phyloP scores from a whole-genome alignment of 1,140 invertebrate species.

The Gonatopus flavifemur region DNA sequence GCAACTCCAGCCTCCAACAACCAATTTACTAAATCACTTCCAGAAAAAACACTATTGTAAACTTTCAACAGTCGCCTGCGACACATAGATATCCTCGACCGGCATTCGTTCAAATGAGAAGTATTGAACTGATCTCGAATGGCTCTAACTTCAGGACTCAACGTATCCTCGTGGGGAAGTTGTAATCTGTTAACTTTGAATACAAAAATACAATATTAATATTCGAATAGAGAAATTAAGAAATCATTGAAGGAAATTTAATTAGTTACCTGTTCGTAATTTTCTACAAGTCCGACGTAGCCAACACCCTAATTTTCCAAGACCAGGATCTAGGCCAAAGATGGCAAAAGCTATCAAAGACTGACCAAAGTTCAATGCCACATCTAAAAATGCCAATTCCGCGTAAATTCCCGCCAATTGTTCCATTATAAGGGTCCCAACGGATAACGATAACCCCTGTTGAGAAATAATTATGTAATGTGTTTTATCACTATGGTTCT shows the following conservation, averaged over 20 bases:
- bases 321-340: constrained; percentile 78
- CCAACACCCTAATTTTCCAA: constrained; percentile 49
- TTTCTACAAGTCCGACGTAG: constrained; percentile 36
- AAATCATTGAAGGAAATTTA: neutral
- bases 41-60: constrained; percentile 80
- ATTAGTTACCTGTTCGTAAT: constrained; percentile 33
- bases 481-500: neutral
- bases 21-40: constrained; percentile 84
- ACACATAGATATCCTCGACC: constrained; percentile 71
- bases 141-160: constrained; percentile 75
- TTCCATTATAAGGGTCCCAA: constrained; percentile 85
- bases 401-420: constrained; percentile 86
- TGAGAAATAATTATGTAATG: neutral
- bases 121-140: constrained; percentile 87
- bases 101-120: constrained; percentile 82
- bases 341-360: constrained; percentile 81
- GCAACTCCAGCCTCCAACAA: constrained; percentile 77
- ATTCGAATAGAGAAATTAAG: neutral
- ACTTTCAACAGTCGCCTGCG: constrained; percentile 70
- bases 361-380: constrained; percentile 86
- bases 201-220: constrained; percentile 10
- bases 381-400: constrained; percentile 88
- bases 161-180: constrained; percentile 71
- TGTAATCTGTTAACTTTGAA: constrained; percentile 39
- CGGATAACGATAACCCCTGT: constrained; percentile 80